These are phyloP conservation scores for Amphilophus citrinellus DNA, from an alignment of 2,113 vertebrate species.

Conservation along the genomic window DNA sequence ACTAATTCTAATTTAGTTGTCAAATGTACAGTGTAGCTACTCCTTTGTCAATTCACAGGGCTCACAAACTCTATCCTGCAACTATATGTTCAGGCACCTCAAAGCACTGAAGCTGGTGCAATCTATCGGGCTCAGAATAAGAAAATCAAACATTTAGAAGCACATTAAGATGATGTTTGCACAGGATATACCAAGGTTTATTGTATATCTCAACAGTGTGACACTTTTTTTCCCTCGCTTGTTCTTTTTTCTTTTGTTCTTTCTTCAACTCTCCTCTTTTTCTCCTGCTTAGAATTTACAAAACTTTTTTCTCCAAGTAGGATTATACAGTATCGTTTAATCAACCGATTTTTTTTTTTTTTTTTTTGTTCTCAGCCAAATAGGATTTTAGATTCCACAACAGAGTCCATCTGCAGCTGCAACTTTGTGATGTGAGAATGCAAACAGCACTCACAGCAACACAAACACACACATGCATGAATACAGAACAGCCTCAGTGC, in stretches of 20 bases:
- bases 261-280: not conserved
- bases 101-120: not conserved
- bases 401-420: not conserved
- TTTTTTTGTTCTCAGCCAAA: slow-evolving; percentile 1
- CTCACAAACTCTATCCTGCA: not conserved
- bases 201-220: not conserved
- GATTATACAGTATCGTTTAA: slow-evolving; percentile 13
- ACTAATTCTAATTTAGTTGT: not conserved
- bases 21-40: not conserved
- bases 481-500: not conserved
- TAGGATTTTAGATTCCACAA: not conserved
- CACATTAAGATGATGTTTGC: not conserved
- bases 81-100: not conserved
- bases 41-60: not conserved
- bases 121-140: not conserved
- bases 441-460: not conserved
- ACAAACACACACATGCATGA: not conserved
- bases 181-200: not conserved
- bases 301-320: not conserved
- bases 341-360: not conserved
- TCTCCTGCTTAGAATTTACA: not conserved
- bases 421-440: not conserved
- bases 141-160: not conserved
- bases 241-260: not conserved
- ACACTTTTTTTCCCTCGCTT: not conserved